phyloP scores from a whole-genome alignment of 1,140 invertebrate species.

The Drosophila pruinosa region DNA sequence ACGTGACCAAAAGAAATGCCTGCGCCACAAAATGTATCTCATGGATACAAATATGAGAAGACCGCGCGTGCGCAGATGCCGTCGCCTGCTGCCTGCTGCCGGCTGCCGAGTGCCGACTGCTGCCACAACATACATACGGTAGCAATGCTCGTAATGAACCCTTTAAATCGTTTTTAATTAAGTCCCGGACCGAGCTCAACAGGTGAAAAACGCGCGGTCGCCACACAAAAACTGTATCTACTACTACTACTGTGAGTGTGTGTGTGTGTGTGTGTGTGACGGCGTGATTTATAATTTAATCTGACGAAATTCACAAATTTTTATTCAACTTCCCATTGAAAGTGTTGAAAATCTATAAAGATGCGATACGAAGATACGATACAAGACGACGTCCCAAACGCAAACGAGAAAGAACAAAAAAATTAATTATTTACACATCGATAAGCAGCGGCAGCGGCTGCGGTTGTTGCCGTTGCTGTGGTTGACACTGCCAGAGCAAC shows the following conservation, averaged over 20 bases:
- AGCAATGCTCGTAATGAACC: conserved; percentile 77
- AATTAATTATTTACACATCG: conserved; percentile 81
- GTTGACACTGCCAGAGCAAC: conserved; percentile 43
- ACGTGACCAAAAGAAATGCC: conserved; percentile 72
- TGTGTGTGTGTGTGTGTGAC: conserved; percentile 5
- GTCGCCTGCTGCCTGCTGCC: conserved; percentile 4
- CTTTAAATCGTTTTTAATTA: conserved; percentile 82
- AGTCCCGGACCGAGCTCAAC: conserved; percentile 50
- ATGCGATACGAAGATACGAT: conserved; percentile 33
- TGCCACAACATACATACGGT: conserved; percentile 57
- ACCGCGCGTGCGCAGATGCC: conserved; percentile 37
- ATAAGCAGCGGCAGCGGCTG: conserved; percentile 56
- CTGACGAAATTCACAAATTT: conserved; percentile 31
- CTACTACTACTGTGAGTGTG: neutral
- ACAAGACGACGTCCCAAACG: conserved; percentile 1
- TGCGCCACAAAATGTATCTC: conserved; percentile 65
- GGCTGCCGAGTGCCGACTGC: neutral
- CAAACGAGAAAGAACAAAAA: conserved; percentile 48
- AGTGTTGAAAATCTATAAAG: conserved; percentile 56
- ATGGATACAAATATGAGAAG: conserved; percentile 73
- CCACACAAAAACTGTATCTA: neutral
- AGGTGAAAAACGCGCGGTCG: conserved; percentile 32
- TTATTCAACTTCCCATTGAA: conserved; percentile 20
- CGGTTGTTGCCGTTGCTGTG: neutral
- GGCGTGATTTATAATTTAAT: conserved; percentile 21